phyloP scores from a whole-genome alignment of 2,797 vertebrate genomes.

The Pitangus sulphuratus region DNA sequence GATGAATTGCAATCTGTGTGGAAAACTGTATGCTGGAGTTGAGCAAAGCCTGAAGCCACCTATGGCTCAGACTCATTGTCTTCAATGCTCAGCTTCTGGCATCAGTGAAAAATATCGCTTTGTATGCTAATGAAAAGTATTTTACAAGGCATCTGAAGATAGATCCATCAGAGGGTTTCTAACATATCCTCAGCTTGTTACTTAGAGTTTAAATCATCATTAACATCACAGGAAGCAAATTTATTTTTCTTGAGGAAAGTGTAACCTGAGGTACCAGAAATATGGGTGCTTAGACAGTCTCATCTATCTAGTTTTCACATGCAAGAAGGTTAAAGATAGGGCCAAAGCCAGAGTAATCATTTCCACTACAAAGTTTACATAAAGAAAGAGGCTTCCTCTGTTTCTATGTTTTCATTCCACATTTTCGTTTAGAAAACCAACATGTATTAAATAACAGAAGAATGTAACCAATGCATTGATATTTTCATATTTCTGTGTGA shows the following conservation, averaged over 20 bases:
- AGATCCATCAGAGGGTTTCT: not conserved
- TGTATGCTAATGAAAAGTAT: not conserved
- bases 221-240: not conserved
- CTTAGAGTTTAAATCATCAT: not conserved
- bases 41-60: not conserved
- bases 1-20: not conserved
- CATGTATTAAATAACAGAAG: not conserved
- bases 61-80: not conserved
- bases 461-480: not conserved
- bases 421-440: not conserved
- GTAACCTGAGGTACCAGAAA: not conserved
- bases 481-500: not conserved
- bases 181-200: not conserved
- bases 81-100: not conserved
- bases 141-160: not conserved
- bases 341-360: not conserved
- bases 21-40: not conserved
- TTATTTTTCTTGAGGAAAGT: not conserved
- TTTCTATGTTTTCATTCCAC: not conserved
- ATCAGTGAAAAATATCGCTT: not conserved
- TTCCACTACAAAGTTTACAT: not conserved
- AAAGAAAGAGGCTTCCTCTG: not conserved
- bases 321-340: not conserved
- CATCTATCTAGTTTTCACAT: not conserved
- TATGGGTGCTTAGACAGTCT: not conserved